Conservation (phyloP, 2,113 vertebrate genomes). For the Chiloscyllium plagiosum region DNA sequence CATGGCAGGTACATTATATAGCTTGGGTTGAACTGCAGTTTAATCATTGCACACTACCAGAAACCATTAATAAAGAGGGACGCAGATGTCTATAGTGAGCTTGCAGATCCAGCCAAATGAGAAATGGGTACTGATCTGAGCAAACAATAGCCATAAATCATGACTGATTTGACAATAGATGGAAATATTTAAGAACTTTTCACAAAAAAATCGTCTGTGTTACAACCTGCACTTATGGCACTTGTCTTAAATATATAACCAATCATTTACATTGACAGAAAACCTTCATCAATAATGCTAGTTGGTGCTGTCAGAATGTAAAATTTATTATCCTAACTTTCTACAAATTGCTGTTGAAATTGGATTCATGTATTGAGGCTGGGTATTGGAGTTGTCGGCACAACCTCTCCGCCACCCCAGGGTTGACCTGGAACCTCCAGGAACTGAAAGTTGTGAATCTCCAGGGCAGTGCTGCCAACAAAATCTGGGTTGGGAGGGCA, state of each 20-base stretch:
- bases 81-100: neutral
- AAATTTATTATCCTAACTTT: neutral
- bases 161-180: neutral
- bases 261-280: neutral
- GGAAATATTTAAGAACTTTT: neutral
- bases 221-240: neutral
- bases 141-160: neutral
- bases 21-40: neutral
- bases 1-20: neutral
- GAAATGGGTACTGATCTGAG: neutral
- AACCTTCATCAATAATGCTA: neutral
- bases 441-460: neutral
- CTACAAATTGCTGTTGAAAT: neutral
- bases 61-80: neutral
- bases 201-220: neutral
- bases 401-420: neutral
- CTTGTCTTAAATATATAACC: neutral
- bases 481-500: no score
- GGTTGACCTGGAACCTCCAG: neutral
- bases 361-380: neutral
- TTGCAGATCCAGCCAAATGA: neutral
- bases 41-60: neutral
- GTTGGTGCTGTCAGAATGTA: neutral
- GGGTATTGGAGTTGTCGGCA: neutral
- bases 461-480: neutral